phyloP scores from a whole-genome alignment of 2,797 vertebrate genomes.

The Pangasius mekongensis region DNA sequence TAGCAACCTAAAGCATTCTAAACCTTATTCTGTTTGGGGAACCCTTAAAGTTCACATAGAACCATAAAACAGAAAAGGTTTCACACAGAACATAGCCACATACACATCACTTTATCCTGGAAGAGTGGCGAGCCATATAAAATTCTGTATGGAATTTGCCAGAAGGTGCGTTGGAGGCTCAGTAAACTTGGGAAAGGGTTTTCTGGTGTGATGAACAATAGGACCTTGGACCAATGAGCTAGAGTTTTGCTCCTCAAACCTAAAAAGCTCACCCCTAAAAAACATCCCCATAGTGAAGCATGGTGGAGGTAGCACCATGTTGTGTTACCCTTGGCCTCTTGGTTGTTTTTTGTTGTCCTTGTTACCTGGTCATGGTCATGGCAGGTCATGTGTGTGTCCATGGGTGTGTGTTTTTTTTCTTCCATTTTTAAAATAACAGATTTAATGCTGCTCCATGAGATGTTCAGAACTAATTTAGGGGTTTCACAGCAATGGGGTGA shows the following conservation, averaged over 20 bases:
- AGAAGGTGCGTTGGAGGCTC: neutral
- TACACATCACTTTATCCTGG: neutral
- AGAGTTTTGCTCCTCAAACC: neutral
- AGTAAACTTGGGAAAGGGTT: neutral
- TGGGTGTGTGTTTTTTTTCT: too few relatives aligned
- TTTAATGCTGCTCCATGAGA: neutral
- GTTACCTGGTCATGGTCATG: neutral
- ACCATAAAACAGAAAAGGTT: neutral
- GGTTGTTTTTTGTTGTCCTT: neutral
- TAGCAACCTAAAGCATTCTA: neutral
- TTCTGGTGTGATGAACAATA: neutral
- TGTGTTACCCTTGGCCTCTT: neutral
- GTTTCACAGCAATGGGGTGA: neutral
- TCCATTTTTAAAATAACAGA: neutral
- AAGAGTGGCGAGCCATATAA: too few relatives aligned
- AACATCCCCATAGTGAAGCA: neutral
- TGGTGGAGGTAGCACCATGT: neutral
- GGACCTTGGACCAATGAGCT: neutral
- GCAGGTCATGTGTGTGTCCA: neutral
- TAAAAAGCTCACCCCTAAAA: neutral
- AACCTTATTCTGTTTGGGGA: neutral
- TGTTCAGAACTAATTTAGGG: neutral
- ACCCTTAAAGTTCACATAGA: neutral
- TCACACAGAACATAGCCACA: neutral
- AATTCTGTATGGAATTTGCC: neutral